phyloP scores from a whole-genome alignment of 2,888 invertebrate genomes.

The Monochamus alternatus region DNA sequence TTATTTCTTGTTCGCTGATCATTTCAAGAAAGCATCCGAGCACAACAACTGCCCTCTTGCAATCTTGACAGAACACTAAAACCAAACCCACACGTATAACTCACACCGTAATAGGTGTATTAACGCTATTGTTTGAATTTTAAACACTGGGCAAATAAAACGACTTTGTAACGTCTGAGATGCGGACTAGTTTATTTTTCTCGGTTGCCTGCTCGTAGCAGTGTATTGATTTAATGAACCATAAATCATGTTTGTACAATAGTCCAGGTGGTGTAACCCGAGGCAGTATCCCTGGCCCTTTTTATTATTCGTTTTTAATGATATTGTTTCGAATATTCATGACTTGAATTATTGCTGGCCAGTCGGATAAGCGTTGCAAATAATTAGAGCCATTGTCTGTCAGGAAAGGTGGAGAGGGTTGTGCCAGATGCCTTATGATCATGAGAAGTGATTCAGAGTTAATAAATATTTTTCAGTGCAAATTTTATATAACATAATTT shows the following conservation, averaged over 20 bases:
- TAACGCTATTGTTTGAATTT: neutral
- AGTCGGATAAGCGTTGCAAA: neutral
- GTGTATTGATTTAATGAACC: constrained; percentile 1
- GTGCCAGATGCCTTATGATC: too few species aligned
- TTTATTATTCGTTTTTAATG: neutral
- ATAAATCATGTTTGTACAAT: constrained; percentile 2
- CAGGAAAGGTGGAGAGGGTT: neutral
- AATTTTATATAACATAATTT: too few species aligned
- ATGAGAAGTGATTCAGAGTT: too few species aligned
- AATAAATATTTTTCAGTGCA: too few species aligned
- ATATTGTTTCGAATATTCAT: constrained; percentile 10
- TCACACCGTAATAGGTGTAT: neutral
- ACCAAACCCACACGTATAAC: neutral
- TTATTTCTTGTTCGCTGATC: too few species aligned
- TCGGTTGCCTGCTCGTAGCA: neutral
- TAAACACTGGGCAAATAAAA: neutral
- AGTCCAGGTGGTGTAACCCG: constrained; percentile 10
- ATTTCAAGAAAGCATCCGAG: too few species aligned
- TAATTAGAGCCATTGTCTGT: constrained; percentile 2
- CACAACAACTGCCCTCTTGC: too few species aligned
- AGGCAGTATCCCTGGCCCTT: neutral
- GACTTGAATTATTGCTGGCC: constrained; percentile 5
- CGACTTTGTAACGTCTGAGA: neutral
- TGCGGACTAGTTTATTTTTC: constrained; percentile 1
- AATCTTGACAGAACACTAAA: neutral